These are phyloP conservation scores for Lamellibrachia luymesi DNA, from an alignment of 1,140 invertebrate genomes.

Conservation along the genomic window DNA sequence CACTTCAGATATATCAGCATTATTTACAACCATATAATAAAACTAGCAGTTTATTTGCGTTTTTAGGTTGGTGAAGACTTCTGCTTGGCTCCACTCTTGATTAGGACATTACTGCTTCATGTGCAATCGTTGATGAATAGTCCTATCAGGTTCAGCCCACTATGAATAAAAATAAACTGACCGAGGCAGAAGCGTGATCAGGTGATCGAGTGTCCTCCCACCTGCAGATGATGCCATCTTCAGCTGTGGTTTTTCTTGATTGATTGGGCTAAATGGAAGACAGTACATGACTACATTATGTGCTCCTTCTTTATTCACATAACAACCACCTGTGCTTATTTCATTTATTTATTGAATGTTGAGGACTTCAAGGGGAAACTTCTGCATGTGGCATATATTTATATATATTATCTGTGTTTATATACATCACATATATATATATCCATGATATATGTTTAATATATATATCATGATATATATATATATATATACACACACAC, in stretches of 20 bases:
- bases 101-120: neutral
- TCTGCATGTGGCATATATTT: neutral
- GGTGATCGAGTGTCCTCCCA: neutral
- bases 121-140: neutral
- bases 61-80: neutral
- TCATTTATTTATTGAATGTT: no score
- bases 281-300: neutral
- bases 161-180: neutral
- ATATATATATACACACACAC: no score
- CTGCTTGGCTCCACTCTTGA: neutral
- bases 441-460: neutral
- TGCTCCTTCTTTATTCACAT: neutral
- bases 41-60: neutral
- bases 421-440: neutral
- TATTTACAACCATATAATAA: neutral
- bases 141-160: neutral
- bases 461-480: neutral
- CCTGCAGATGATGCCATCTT: neutral
- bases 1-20: neutral
- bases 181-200: neutral
- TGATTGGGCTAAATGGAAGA: neutral
- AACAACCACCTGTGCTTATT: neutral
- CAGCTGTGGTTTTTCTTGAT: neutral
- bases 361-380: no score
- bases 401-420: neutral